Percentiles rank a stretch among this genome's conserved stretches.
phyloP scores from a whole-genome alignment of 2,113 vertebrate genomes.

The Crotalus viridis region DNA sequence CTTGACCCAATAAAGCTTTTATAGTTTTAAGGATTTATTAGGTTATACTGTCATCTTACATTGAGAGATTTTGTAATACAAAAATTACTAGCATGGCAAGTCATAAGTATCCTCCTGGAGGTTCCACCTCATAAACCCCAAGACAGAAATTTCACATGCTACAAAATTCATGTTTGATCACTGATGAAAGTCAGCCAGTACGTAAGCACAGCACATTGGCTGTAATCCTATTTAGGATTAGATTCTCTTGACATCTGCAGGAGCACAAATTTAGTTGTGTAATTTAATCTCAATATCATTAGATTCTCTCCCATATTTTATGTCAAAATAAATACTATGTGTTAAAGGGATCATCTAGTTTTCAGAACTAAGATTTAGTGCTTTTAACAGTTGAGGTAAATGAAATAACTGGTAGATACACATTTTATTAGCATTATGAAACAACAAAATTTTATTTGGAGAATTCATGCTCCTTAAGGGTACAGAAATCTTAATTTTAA shows the following conservation, averaged over 20 bases:
- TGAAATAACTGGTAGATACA: background rate
- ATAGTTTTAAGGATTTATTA: slow-evolving; percentile 51
- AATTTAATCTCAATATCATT: background rate
- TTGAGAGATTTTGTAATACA: slow-evolving; percentile 20
- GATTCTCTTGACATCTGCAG: background rate
- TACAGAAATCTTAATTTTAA: background rate
- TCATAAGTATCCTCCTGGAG: slow-evolving; percentile 45
- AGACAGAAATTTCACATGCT: slow-evolving; percentile 20
- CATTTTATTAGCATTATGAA: background rate
- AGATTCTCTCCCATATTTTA: background rate
- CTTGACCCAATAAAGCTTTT: slow-evolving; percentile 18
- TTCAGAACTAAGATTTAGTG: background rate
- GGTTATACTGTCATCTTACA: slow-evolving; percentile 33
- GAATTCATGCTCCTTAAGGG: background rate
- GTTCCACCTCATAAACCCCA: slow-evolving; percentile 26
- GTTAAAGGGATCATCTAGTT: background rate
- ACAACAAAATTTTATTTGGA: background rate
- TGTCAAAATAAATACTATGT: background rate
- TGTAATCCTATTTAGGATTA: background rate
- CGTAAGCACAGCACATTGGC: background rate
- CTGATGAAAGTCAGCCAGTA: background rate
- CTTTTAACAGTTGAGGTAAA: background rate
- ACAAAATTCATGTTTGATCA: slow-evolving; percentile 22
- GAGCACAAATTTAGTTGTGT: background rate
- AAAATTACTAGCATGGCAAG: slow-evolving; percentile 54